These are phyloP conservation scores for Monochamus alternatus DNA, from an alignment of 2,888 invertebrate genomes.

Conservation along the genomic window DNA sequence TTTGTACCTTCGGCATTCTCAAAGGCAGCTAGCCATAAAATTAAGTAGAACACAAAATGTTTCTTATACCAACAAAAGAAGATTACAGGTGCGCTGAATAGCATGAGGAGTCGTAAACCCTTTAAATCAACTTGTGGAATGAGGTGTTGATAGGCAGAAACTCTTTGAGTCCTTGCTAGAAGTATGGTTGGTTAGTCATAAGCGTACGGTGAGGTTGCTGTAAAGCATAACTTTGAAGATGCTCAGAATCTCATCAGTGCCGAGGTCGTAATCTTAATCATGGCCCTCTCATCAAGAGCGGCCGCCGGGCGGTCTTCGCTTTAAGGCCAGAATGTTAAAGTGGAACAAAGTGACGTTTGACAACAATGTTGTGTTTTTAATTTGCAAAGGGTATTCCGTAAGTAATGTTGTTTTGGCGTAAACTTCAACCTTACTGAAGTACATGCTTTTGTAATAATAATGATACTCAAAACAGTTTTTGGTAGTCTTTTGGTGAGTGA, in stretches of 20 bases:
- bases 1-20: neutral
- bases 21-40: neutral
- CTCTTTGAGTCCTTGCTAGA: conserved; percentile 23
- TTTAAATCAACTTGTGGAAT: conserved; percentile 12
- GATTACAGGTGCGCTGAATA: neutral
- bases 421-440: no score
- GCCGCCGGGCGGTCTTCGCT: neutral
- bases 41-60: neutral
- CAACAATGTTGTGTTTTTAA: no score
- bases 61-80: neutral
- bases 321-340: conserved; percentile 10
- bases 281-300: conserved; percentile 47
- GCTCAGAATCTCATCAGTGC: conserved; percentile 41
- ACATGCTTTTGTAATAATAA: no score
- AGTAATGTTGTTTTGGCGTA: no score
- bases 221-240: conserved; percentile 36
- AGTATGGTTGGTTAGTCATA: conserved; percentile 9
- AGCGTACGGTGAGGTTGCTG: conserved; percentile 26
- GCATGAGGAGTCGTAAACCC: conserved; percentile 3
- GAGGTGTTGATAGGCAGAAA: conserved; percentile 29
- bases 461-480: no score
- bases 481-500: no score
- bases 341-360: neutral
- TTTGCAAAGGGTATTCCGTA: no score
- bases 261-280: conserved; percentile 55